phyloP scores from a whole-genome alignment of 1,140 invertebrate species.

The Homalodisca vitripennis region DNA sequence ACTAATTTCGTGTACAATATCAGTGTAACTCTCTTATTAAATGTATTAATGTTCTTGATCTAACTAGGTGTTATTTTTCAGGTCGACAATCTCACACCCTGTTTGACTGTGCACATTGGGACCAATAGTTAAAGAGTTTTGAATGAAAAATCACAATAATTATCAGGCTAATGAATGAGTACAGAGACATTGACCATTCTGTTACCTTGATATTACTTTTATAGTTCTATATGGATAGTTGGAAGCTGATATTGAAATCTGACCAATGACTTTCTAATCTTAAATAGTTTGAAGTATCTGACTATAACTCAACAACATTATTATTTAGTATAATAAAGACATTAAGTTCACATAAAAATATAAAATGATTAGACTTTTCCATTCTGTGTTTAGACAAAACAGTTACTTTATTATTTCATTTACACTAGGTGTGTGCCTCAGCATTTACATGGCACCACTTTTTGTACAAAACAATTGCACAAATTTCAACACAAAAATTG shows the following conservation, averaged over 20 bases:
- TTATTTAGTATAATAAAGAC: background rate
- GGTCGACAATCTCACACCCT: no score
- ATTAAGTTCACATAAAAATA: background rate
- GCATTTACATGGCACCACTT: slow-evolving; percentile 46
- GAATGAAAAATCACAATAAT: no score
- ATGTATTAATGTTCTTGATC: no score
- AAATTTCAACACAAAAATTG: slow-evolving; percentile 26
- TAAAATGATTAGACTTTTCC: slow-evolving; percentile 32
- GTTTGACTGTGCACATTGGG: no score
- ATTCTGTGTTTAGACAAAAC: slow-evolving; percentile 37
- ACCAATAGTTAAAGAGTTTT: no score
- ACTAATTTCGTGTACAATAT: no score
- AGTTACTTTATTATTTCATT: slow-evolving; percentile 37
- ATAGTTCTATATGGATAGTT: background rate
- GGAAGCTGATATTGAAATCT: background rate
- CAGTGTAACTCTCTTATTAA: no score
- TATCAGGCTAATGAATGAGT: no score
- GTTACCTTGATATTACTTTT: no score
- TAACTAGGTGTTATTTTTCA: no score
- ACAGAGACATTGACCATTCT: no score
- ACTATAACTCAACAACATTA: background rate
- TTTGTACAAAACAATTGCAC: slow-evolving; percentile 41
- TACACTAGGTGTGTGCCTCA: slow-evolving; percentile 44
- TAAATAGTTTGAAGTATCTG: background rate
- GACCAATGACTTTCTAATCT: background rate